Conservation (phyloP, 2,797 vertebrate genomes). For the Cheirogaleus major region DNA sequence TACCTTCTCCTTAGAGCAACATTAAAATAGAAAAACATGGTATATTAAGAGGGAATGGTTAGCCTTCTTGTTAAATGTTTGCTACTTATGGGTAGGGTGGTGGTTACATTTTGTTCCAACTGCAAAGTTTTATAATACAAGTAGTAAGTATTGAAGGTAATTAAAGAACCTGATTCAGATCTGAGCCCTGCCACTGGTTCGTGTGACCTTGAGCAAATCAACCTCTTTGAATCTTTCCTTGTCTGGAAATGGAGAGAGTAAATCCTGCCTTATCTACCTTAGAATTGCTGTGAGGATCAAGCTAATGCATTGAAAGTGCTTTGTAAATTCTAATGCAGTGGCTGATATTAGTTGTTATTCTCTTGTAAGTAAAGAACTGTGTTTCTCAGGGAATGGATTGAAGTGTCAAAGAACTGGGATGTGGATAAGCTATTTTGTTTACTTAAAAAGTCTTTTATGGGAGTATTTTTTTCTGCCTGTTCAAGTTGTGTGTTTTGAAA, state of each 20-base stretch:
- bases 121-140: neutral
- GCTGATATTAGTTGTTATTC: neutral
- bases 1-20: neutral
- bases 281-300: neutral
- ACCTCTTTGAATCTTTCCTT: neutral
- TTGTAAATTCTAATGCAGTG: neutral
- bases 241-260: neutral
- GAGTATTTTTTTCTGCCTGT: neutral
- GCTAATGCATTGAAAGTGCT: neutral
- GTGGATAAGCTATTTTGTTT: neutral
- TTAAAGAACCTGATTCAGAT: neutral
- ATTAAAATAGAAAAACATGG: neutral
- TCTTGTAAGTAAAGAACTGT: neutral
- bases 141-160: neutral
- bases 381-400: neutral
- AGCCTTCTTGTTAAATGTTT: constrained; percentile 1
- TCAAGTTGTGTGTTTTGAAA: neutral
- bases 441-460: neutral
- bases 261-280: neutral
- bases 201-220: neutral
- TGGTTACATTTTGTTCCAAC: neutral
- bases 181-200: neutral
- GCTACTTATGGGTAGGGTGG: neutral
- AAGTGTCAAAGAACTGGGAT: neutral
- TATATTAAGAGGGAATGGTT: neutral